phyloP scores from a whole-genome alignment of 1,140 invertebrate species.

The Heliothis virescens region DNA sequence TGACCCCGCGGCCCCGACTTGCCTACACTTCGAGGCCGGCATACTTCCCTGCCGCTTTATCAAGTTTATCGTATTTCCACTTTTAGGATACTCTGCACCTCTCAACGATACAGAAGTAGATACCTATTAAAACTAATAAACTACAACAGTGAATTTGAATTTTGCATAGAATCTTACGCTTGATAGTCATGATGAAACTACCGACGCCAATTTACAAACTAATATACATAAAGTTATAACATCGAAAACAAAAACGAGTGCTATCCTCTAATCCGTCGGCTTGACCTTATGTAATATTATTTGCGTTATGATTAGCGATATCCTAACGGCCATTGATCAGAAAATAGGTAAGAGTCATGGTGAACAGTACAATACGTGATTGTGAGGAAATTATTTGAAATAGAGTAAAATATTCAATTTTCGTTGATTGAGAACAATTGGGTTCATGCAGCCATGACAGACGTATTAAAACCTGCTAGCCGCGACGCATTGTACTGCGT shows the following conservation, averaged over 20 bases:
- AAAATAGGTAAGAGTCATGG: neutral
- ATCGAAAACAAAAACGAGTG: neutral
- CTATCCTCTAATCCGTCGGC: neutral
- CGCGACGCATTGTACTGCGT: slow-evolving; percentile 30
- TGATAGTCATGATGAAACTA: no score
- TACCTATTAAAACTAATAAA: neutral
- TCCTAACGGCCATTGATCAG: neutral
- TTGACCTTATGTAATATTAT: neutral
- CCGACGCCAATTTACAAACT: neutral
- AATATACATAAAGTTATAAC: neutral
- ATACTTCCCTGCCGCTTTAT: slow-evolving; percentile 64
- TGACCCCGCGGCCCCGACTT: slow-evolving; percentile 79
- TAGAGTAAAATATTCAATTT: neutral
- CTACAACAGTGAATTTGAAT: no score
- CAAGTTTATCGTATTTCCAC: slow-evolving; percentile 45
- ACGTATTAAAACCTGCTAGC: slow-evolving; percentile 18
- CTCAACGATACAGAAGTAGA: neutral
- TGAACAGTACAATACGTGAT: neutral
- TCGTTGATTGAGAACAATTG: slow-evolving; percentile 25
- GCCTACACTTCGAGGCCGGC: slow-evolving; percentile 70
- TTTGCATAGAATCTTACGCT: no score
- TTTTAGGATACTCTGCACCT: slow-evolving; percentile 2
- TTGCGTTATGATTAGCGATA: neutral
- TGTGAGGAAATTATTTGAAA: neutral
- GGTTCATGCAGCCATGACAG: slow-evolving; percentile 16